Evolutionary conservation across 2,113 vertebrate species (phyloP), one percentile per base, ranked within the genome.

Genomic region (Ivindomyrus marchei): DNA sequence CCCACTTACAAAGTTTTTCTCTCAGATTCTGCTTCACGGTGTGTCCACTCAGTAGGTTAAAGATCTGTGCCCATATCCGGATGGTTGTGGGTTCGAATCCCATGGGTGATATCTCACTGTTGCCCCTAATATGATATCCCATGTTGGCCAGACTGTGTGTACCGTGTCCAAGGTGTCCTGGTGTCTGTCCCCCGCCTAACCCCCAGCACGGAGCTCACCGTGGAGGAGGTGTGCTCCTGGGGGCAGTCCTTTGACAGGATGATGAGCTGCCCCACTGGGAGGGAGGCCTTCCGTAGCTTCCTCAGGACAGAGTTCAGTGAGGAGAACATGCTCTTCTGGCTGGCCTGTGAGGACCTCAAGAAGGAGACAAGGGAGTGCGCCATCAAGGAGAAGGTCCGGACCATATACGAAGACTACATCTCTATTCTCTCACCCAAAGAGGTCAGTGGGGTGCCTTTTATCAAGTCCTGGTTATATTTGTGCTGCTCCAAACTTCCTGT

Each of bases 291-390:
- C 90, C 97, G 98, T 2, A 97, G 97, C 91, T 99, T 99, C 92
- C 97, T 99, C 13, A 96, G 98, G 89, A 99, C 98, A 0, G 98
- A 99, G 93, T 99, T 99, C 95, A 99, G 98, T 0, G 98, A 99
- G 92, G 98, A 99, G 92, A 99, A 99, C 93, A 98, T 99, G 97
- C 97, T 99, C 58, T 99, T 99, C 96, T 99, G 98, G 98, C 95
- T 99, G 93, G 98, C 98, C 66, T 99, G 98, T 7, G 98, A 99
- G 88, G 98, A 99, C 80, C 96, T 99, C 91, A 96, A 96, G 88
- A 97, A 97, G 91, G 98, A 99, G 95, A 95, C 95, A 91, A 98
- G 96, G 90, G 97, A 97, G 93, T 97, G 91, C 8, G 53, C 91
- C 11, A 95, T 98, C 46, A 97, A 98, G 93, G 98, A 99, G 94